phyloP scores from a whole-genome alignment of 2,797 vertebrate genomes.

The Tenualosa ilisha region DNA sequence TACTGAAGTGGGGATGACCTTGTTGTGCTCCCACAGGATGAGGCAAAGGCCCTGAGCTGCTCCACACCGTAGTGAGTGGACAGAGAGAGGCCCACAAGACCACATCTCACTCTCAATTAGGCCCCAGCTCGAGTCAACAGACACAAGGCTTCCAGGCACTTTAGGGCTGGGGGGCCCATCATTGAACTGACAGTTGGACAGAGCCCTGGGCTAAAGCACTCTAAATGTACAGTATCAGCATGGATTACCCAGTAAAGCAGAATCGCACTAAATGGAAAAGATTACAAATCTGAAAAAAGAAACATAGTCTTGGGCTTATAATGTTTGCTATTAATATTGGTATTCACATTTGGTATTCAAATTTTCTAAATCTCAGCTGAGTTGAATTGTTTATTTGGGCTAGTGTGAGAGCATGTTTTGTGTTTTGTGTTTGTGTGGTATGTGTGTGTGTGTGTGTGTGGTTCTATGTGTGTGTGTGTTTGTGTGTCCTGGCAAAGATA shows the following conservation, averaged over 20 bases:
- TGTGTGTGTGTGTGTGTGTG: constrained; percentile 5
- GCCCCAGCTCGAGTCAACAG: not conserved
- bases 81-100: not conserved
- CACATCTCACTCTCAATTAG: constrained; percentile 1
- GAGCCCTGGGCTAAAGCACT: not conserved
- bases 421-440: no score
- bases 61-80: no score
- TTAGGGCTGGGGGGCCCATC: not conserved
- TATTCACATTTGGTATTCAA: not conserved
- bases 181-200: not conserved
- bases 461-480: constrained; percentile 52
- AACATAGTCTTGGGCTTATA: not conserved
- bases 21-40: not conserved
- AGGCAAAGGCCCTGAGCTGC: not conserved
- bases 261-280: not conserved
- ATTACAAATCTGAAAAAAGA: not conserved
- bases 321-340: not conserved
- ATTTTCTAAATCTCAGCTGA: not conserved
- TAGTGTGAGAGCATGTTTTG: not conserved
- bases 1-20: not conserved
- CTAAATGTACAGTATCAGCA: not conserved
- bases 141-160: not conserved
- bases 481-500: constrained; percentile 26
- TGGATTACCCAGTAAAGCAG: not conserved
- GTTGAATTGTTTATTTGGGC: not conserved